A percentile compares a stretch with the other conserved stretches of the same genome.
Evolutionary conservation across 1,140 invertebrate species (phyloP).

Genomic region (Asobara japonica): DNA sequence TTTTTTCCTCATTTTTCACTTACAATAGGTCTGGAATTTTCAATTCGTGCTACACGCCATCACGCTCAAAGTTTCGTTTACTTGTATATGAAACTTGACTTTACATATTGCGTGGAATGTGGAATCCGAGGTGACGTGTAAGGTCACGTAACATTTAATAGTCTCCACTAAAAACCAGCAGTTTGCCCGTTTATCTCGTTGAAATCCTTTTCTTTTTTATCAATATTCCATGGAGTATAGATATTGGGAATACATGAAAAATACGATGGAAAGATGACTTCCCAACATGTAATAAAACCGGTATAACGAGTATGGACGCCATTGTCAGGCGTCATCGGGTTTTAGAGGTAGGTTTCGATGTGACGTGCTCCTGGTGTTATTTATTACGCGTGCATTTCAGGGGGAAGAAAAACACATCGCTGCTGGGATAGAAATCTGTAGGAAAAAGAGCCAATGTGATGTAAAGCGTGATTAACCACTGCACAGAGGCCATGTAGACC

Average conservation of each 20-base stretch:
- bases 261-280: conserved; percentile 16
- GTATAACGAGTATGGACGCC: conserved; percentile 10
- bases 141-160: conserved; percentile 2
- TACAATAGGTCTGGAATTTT: background rate
- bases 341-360: background rate
- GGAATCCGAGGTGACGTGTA: background rate
- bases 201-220: background rate
- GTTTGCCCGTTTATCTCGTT: conserved; percentile 31
- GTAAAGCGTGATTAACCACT: background rate
- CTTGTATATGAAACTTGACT: background rate
- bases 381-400: background rate
- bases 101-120: background rate
- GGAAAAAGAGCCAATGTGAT: background rate
- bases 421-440: background rate
- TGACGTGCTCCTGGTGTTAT: background rate
- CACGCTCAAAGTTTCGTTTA: background rate
- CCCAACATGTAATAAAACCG: conserved; percentile 22
- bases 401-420: background rate
- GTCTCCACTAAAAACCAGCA: background rate
- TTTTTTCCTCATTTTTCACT: background rate
- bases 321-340: conserved; percentile 14
- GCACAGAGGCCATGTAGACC: background rate
- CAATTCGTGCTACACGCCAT: background rate
- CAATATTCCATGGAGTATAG: background rate
- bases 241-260: conserved; percentile 9